Percentiles rank a stretch among this genome's conserved stretches.
Evolutionary conservation across 2,113 vertebrate species (phyloP).

Genomic region (Parotia lawesii): DNA sequence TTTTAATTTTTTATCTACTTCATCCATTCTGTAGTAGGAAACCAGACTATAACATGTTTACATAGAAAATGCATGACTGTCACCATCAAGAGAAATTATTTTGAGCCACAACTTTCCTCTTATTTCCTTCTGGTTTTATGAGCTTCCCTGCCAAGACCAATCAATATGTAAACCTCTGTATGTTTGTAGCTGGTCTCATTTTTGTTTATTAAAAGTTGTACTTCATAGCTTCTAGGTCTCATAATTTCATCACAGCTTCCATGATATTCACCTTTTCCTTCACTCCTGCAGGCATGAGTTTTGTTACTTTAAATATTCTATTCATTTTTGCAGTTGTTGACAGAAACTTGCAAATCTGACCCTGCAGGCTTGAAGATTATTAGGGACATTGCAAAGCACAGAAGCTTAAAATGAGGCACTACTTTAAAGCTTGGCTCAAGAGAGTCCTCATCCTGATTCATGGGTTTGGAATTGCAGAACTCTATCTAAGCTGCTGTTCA

Average conservation of each 20-base stretch:
- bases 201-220: neutral
- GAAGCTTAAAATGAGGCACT: neutral
- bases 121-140: neutral
- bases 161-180: neutral
- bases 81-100: neutral
- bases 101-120: conserved; percentile 2
- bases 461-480: neutral
- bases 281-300: neutral
- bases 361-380: neutral
- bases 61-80: neutral
- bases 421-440: neutral
- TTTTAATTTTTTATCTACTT: neutral
- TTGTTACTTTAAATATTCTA: neutral
- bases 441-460: neutral
- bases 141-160: neutral
- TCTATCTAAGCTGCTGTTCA: neutral
- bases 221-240: neutral
- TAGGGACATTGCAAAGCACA: neutral
- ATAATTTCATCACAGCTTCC: neutral
- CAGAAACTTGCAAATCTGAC: neutral
- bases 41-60: neutral
- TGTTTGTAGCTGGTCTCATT: neutral
- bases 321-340: neutral
- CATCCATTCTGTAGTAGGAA: neutral
- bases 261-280: neutral